Conservation (phyloP, 2,888 invertebrate genomes). For the Venustoraphidia nigricollis region DNA sequence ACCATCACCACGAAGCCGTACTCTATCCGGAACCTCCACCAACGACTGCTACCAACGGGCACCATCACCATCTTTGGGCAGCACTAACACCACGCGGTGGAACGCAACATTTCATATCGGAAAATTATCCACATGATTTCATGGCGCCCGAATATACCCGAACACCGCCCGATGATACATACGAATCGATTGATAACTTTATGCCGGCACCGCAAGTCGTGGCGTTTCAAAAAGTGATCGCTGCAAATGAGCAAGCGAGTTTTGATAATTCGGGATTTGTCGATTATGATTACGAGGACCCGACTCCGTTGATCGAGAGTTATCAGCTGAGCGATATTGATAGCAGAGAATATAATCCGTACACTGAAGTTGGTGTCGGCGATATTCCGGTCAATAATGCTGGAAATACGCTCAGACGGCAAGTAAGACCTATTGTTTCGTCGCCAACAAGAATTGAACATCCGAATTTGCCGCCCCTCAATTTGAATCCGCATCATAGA, state of each 20-base stretch:
- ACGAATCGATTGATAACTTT: constrained; percentile 51
- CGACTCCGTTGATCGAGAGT: constrained; percentile 57
- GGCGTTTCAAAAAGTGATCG: constrained; percentile 1
- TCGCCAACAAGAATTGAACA: constrained; percentile 71
- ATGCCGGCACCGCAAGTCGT: constrained; percentile 15
- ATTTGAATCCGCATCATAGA: constrained; percentile 34
- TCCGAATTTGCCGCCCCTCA: constrained; percentile 65
- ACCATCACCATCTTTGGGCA: constrained; percentile 63
- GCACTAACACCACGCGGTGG: constrained; percentile 65
- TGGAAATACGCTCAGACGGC: constrained; percentile 22
- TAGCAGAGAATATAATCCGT: constrained; percentile 31
- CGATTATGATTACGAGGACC: constrained; percentile 70
- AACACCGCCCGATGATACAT: constrained; percentile 44
- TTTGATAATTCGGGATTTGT: constrained; percentile 65
- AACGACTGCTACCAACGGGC: constrained; percentile 25
- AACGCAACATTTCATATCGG: constrained; percentile 60
- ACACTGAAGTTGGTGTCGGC: constrained; percentile 2
- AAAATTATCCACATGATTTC: constrained; percentile 42
- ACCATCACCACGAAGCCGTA: constrained; percentile 22
- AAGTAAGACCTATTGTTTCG: constrained; percentile 51
- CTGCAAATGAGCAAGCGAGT: constrained; percentile 18
- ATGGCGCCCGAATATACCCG: constrained; percentile 19
- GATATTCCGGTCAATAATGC: constrained; percentile 18
- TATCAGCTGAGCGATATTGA: constrained; percentile 43
- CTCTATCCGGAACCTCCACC: constrained; percentile 28